Evolutionary conservation across 2,113 vertebrate species (phyloP), one percentile per base, ranked within the genome.

Genomic region (Astur gentilis): DNA sequence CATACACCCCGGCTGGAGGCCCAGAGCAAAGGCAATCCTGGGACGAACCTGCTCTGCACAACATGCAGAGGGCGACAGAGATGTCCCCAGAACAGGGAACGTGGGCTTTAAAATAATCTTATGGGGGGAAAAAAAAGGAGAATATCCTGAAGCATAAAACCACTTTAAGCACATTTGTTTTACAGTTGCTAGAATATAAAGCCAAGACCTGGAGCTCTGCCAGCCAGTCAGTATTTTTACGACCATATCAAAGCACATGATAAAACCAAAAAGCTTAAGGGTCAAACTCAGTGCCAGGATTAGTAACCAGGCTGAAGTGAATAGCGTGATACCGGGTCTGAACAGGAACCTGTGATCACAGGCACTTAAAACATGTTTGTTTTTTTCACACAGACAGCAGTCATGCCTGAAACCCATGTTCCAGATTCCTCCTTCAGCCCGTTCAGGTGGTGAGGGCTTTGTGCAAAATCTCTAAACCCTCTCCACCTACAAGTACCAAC

Each of bases 141-240:
- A 85, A 89, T 78, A 97, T 89, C 67, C 93, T 92, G 87, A 71
- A 95, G 87, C 66, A 87, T 73, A 72, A 91, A 95, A 61, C 17
- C 58, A 65, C 1, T 47, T 84, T 45, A 91, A 91, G 91, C 62
- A 83, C 67, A 54, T 60, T 94, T 22, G 2, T 72, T 87, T 94
- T 0, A 0, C 83, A 95, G 93, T 91, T 89, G 73, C 65, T 93
- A 23, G 9, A 79, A 83, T 22, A 58, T 32, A 79, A 91, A 91
- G 69, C 78, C 64, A 85, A 90, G 58, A 58, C 40, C 89, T 95
- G 94, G 94, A 95, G 91, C 75, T 72, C 66, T 86, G 94, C 94
- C 95, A 97, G 81, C 22, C 73, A 91, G 80, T 42, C 95, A 89
- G 87, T 96, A 96, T 93, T 97, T 96, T 95, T 97, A 96, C 1